Base-by-base conservation (phyloP, 2,888 invertebrate species). In the Acleris literana region DNA sequence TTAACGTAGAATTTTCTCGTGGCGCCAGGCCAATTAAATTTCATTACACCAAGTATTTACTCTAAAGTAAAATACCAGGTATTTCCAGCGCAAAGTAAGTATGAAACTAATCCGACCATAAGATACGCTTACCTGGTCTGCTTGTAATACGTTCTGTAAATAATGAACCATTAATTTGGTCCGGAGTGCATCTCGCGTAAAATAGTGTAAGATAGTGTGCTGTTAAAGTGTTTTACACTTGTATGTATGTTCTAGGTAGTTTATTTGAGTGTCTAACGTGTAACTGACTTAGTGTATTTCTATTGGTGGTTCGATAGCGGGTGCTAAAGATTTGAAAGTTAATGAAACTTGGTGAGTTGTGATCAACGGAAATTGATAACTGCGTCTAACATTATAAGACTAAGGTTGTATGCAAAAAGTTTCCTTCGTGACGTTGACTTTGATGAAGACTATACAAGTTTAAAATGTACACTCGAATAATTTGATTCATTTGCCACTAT, bases 161-260 rank as follows among this genome's bases (percentile, higher is more conserved):
- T 65, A 65, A 65, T 65, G 65, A 65, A 56, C 65, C 65, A 65
- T 65, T 65, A 65, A 65, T 65, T 65, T 18, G 60, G 60, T 48
- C 63, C 16, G 20, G 33, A 51, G 60, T 44, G 57, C 54, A 56
- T 56, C 55, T 44, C 49, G 54, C 60, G 65, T 60, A 60, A 64
- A 64, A 64, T 64, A 25, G 64, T 59, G 43, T 64, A 59, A 60
- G 55, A 56, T 65, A 63, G 44, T 43, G 44, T 43, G 52, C 54
- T 60, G 60, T 60, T 55, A 65, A 65, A 51, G 29, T 20, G 60
- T 49, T 29, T 60, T 60, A 44, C 55, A 64, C 59, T 33, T 9
- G 53, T 22, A 18, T n/a, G 43, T 51, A 52, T 22, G 20, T 57
- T 49, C 51, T 25, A 22, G n/a, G 29, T 44, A 33, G 20, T 55